A percentile compares a stretch with the other conserved stretches of the same genome.
Evolutionary conservation across 2,888 invertebrate species (phyloP).

Genomic region (Ectemnius lituratus): DNA sequence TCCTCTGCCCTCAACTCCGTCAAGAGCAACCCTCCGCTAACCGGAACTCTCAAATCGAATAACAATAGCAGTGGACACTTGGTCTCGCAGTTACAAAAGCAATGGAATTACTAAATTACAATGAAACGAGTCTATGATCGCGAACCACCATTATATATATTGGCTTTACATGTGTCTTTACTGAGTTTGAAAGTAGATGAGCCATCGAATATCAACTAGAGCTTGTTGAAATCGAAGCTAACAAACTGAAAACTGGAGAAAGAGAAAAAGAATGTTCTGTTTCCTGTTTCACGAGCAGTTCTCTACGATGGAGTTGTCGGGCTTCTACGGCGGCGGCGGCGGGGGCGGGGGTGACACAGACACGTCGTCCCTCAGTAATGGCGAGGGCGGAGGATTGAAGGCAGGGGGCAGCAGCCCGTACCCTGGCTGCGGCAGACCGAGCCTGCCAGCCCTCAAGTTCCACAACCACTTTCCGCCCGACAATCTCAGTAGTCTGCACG

Average conservation of each 20-base stretch:
- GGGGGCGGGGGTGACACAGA: slow-evolving; percentile 82
- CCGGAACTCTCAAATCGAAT: slow-evolving; percentile 63
- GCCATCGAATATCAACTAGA: no score
- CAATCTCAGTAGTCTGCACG: slow-evolving; percentile 82
- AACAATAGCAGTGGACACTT: slow-evolving; percentile 16
- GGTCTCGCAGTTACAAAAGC: no score
- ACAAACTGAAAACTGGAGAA: neutral
- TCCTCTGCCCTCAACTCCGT: slow-evolving; percentile 67
- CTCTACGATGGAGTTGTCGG: slow-evolving; percentile 87
- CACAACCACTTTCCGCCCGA: slow-evolving; percentile 96
- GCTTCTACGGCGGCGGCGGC: slow-evolving; percentile 85
- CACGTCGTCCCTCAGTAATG: slow-evolving; percentile 82
- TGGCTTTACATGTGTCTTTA: no score
- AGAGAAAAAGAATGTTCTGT: slow-evolving; percentile 25
- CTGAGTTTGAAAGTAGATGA: no score
- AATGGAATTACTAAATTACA: no score
- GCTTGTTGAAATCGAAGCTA: neutral
- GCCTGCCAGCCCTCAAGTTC: slow-evolving; percentile 92
- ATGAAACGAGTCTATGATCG: no score
- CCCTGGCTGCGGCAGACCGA: slow-evolving; percentile 81
- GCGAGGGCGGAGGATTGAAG: slow-evolving; percentile 82
- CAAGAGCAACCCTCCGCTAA: slow-evolving; percentile 60
- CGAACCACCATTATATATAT: no score
- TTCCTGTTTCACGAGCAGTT: slow-evolving; percentile 78
- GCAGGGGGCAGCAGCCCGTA: slow-evolving; percentile 79